Percentiles rank a stretch among this genome's conserved stretches.
phyloP scores from a whole-genome alignment of 2,888 invertebrate genomes.

The Seladonia tumulorum region DNA sequence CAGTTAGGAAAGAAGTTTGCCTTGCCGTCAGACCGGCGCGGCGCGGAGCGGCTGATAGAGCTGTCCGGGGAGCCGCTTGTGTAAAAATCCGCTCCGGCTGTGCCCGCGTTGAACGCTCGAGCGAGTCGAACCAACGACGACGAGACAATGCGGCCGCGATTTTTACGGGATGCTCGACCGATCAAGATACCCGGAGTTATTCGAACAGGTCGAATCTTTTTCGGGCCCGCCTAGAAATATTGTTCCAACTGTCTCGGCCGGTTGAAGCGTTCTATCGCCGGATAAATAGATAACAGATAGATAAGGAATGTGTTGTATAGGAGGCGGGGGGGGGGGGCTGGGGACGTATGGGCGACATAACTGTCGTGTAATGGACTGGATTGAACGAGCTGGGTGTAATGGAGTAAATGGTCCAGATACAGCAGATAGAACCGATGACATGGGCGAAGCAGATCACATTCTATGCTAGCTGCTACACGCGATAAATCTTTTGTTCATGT shows the following conservation, averaged over 20 bases:
- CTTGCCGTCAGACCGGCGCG: slow-evolving; percentile 23
- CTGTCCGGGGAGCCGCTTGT: not conserved
- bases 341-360: not conserved
- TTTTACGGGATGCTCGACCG: slow-evolving; percentile 4
- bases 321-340: not conserved
- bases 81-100: slow-evolving; percentile 3
- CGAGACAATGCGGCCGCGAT: not conserved
- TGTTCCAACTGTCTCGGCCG: not conserved
- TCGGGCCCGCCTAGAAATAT: slow-evolving; percentile 2
- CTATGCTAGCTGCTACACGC: not conserved
- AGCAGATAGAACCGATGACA: not conserved
- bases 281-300: slow-evolving; percentile 2
- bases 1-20: slow-evolving; percentile 45
- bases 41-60: slow-evolving; percentile 17
- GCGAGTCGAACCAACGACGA: not conserved
- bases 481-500: not conserved
- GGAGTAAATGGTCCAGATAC: slow-evolving; percentile 3
- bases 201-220: slow-evolving; percentile 10
- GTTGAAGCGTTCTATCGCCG: not conserved
- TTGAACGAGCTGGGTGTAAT: not conserved
- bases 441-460: not conserved
- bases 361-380: not conserved
- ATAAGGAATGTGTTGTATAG: not conserved
- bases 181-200: slow-evolving; percentile 10
- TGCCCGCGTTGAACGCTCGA: slow-evolving; percentile 1